Conservation (phyloP, 1,140 invertebrate species). For the Scaptomyza montana region DNA sequence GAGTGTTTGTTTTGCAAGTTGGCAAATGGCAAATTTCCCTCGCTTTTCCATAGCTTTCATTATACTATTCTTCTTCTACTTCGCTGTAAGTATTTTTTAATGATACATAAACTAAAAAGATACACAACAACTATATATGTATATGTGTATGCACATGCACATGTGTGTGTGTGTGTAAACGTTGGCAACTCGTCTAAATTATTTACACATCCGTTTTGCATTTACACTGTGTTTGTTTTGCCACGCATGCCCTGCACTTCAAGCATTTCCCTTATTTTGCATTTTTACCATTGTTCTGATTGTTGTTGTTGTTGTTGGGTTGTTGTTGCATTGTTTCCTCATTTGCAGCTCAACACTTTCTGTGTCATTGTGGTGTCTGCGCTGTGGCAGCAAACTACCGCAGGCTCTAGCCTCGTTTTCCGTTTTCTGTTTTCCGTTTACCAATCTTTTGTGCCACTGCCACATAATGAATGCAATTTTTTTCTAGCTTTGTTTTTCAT, state of each 20-base stretch:
- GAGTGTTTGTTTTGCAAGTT: constrained; percentile 68
- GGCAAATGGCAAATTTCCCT: constrained; percentile 79
- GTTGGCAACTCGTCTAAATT: constrained; percentile 78
- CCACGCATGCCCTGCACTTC: constrained; percentile 70
- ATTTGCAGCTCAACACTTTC: constrained; percentile 80
- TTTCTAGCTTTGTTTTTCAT: constrained; percentile 36
- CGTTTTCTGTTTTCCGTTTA: constrained; percentile 14
- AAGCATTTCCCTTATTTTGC: constrained; percentile 62
- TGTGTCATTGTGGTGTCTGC: constrained; percentile 74
- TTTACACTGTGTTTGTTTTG: constrained; percentile 67
- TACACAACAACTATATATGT: constrained; percentile 56
- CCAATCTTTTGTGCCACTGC: constrained; percentile 56
- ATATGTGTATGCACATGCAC: not conserved
- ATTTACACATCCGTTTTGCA: constrained; percentile 82
- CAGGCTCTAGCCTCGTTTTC: constrained; percentile 67
- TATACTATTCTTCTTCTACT: constrained; percentile 16
- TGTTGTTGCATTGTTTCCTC: constrained; percentile 74
- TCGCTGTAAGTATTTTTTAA: constrained; percentile 78
- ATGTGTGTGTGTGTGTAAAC: constrained; percentile 12
- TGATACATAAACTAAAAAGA: constrained; percentile 82
- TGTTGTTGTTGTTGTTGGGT: constrained; percentile 48
- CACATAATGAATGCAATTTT: constrained; percentile 80
- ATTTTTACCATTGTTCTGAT: constrained; percentile 38
- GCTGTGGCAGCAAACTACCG: constrained; percentile 42
- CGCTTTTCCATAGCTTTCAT: constrained; percentile 47